Evolutionary conservation across 2,797 vertebrate species (phyloP), one percentile per base, ranked within the genome.

Genomic region (Microctenopoma steveboyesi): DNA sequence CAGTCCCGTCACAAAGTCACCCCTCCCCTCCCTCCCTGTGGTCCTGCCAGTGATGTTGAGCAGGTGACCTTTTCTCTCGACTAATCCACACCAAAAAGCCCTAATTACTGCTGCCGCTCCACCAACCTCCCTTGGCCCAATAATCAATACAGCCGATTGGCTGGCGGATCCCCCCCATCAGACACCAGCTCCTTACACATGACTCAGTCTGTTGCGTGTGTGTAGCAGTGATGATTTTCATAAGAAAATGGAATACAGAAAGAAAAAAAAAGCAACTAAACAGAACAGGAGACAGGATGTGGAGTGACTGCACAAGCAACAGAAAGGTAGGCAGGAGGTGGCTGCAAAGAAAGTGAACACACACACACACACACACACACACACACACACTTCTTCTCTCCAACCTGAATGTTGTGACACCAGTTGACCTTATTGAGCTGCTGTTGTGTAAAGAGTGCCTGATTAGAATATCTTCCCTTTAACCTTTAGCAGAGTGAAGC

Each of bases 21-120:
- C 78, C 60, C 72, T 72, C 64, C 72, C 54, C 30, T 74, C 74
- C 69, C 60, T 91, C 93, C 89, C 92, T 95, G 93, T 80, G 79
- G 93, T 94, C 93, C 94, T 95, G 95, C 95, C 94, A 94, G 93
- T 93, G 94, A 95, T 96, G 96, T 95, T 95, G 95, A 95, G 95
- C 93, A 88, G 94, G 94, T 97, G 97, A 98, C 97, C 97, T 98
- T 98, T 98, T 96, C 95, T 97, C 94, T 91, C 92, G 91, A 95
- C 95, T 98, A 98, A 98, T 93, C 92, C 92, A 92, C 96, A 97
- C 96, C 96, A 93, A 96, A 97, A 97, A 96, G 95, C 95, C 95
- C 96, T 98, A 98, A 98, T 98, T 97, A 98, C 96, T 96, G 95
- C 95, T 94, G 95, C 94, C 92, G 95, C 95, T 96, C 95, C 95